Base-by-base conservation (phyloP, 2,797 vertebrate genomes). In the Diplodus sargus region DNA sequence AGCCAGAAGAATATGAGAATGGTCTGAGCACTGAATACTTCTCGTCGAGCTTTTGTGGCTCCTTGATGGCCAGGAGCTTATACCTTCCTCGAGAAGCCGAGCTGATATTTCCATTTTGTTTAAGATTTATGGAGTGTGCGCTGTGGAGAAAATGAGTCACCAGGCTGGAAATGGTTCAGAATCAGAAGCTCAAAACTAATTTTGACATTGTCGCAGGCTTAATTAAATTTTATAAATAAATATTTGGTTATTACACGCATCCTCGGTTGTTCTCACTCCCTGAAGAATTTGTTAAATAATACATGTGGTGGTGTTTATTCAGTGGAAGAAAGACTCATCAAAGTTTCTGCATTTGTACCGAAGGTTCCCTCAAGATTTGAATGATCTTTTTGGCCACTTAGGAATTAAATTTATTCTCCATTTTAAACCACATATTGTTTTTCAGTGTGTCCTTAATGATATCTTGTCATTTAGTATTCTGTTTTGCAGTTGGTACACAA, bases 81-180 rank as follows among this genome's bases (percentile, higher is more conserved):
- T 79, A 64, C 80, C 81, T 89, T 79, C 61, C 79, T 76, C 13
- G 42, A 76, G 59, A 87, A 77, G 74, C 69, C 45, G 15, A 69
- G 80, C 67, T 83, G 77, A 70, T 87, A 84, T 88, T 91, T 90
- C 74, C 75, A 82, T 85, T 83, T 82, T 71, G 72, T 77, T 80
- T 76, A 59, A 67, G 74, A 85, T 77, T 85, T 68, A 85, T 63
- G 59, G 28, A 56, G 2, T 3, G 16, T 54, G 66, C 58, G 30
- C 62, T 48, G 58, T 62, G 43, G 52, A 70, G 53, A 69, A 72
- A 86, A 76, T 51, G 73, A 77, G 73, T 61, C 69, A 69, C 59
- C 23, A 54, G 47, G 69, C 11, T 28, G 56, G 81, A 82, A 87
- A 82, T 18, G 9, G 45, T 79, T 69, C 13, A 11, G 25, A 84